These are phyloP conservation scores for Candidula unifasciata DNA, from an alignment of 2,888 invertebrate genomes.

Conservation along the genomic window DNA sequence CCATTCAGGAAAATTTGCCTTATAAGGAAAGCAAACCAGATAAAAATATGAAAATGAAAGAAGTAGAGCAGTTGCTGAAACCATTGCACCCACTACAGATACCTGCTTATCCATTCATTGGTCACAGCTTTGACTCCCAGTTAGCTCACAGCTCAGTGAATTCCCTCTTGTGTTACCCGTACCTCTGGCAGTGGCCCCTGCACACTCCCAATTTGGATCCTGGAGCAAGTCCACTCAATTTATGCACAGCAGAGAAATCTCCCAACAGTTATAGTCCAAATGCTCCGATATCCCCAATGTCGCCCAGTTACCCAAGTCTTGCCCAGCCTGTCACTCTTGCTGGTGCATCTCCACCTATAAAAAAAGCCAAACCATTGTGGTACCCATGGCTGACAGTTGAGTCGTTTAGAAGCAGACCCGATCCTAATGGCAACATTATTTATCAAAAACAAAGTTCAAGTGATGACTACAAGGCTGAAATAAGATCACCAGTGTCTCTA, in stretches of 20 bases:
- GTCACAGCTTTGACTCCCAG: background rate
- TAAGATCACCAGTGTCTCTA: background rate
- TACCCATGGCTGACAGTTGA: slow-evolving; percentile 51
- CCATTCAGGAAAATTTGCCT: background rate
- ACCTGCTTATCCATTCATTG: slow-evolving; percentile 28
- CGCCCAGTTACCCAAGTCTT: slow-evolving; percentile 18
- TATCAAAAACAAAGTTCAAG: background rate
- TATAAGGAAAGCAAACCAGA: background rate
- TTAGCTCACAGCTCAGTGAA: background rate
- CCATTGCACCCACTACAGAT: slow-evolving; percentile 41
- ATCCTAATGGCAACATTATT: background rate
- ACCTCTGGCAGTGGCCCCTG: slow-evolving; percentile 42
- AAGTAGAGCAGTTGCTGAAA: background rate
- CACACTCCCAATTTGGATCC: slow-evolving; percentile 32
- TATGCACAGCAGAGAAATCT: slow-evolving; percentile 30
- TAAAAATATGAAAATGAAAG: background rate
- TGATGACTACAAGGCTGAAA: background rate
- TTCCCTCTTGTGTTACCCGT: slow-evolving; percentile 20
- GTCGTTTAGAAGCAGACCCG: slow-evolving; percentile 5
- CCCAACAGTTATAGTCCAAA: slow-evolving; percentile 43
- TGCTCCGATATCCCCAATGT: slow-evolving; percentile 47
- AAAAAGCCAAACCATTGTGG: slow-evolving; percentile 46
- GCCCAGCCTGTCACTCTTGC: background rate
- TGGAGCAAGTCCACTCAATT: slow-evolving; percentile 42
- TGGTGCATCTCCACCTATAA: slow-evolving; percentile 33